Conservation (phyloP, 2,888 invertebrate species). For the Agonopterix heracliana region DNA sequence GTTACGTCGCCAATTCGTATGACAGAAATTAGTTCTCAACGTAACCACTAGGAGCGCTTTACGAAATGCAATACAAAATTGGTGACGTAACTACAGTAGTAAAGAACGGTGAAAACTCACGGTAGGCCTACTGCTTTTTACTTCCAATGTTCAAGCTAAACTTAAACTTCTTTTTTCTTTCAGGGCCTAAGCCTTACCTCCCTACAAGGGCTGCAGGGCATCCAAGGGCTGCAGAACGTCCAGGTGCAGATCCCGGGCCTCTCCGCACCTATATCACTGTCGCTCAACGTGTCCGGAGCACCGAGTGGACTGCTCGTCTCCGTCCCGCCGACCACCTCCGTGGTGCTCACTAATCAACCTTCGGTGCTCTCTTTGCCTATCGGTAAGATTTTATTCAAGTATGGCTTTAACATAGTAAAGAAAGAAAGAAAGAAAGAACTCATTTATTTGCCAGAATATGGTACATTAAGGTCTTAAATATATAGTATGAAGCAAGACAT, state of each 20-base stretch:
- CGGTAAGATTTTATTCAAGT: constrained; percentile 47
- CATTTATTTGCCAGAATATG: too few species aligned
- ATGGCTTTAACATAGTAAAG: not conserved
- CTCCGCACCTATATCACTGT: constrained; percentile 89
- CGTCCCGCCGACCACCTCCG: constrained; percentile 75
- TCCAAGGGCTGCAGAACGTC: constrained; percentile 86
- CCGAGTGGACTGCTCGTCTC: constrained; percentile 80
- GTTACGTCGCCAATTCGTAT: too few species aligned
- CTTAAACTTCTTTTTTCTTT: constrained; percentile 7
- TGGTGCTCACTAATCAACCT: constrained; percentile 70
- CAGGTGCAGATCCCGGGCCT: constrained; percentile 90
- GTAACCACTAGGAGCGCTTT: too few species aligned
- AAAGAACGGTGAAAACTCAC: too few species aligned
- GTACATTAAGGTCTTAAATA: too few species aligned
- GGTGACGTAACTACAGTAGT: too few species aligned
- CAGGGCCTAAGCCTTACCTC: constrained; percentile 85
- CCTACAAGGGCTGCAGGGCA: constrained; percentile 84
- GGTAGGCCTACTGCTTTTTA: too few species aligned
- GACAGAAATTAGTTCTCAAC: too few species aligned
- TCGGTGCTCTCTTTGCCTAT: constrained; percentile 79
- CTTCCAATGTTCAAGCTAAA: too few species aligned
- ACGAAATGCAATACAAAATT: too few species aligned
- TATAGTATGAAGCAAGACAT: too few species aligned
- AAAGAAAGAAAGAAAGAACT: too few species aligned
- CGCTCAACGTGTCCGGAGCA: constrained; percentile 83